These are phyloP conservation scores for Apodemia hepburni DNA, from an alignment of 2,888 invertebrate genomes.

Conservation along the genomic window DNA sequence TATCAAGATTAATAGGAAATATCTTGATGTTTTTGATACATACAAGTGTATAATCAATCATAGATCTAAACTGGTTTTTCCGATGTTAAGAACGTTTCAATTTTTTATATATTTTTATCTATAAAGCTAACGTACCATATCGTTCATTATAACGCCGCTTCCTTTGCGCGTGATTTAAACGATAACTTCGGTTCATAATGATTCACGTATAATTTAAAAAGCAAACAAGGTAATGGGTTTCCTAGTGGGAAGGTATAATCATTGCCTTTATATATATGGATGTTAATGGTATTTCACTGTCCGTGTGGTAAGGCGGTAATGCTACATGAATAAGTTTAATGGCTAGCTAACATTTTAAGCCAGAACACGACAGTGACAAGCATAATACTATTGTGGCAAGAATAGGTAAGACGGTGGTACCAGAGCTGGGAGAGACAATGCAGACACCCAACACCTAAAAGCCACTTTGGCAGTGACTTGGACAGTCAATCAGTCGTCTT, in stretches of 20 bases:
- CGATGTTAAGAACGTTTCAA: neutral
- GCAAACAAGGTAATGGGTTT: neutral
- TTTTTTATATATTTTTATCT: neutral
- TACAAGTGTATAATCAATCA: constrained; percentile 6
- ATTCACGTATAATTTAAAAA: neutral
- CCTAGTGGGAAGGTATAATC: neutral
- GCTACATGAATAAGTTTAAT: too few species aligned
- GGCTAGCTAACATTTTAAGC: too few species aligned
- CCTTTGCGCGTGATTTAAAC: too few species aligned
- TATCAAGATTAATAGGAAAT: constrained; percentile 9
- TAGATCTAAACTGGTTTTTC: constrained; percentile 9
- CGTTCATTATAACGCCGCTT: neutral
- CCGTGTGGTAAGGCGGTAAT: too few species aligned
- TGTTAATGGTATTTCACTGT: neutral
- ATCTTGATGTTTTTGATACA: neutral
- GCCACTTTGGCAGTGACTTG: too few species aligned
- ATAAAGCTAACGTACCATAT: neutral
- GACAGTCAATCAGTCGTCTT: too few species aligned
- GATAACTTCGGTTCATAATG: too few species aligned
- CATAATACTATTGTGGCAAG: too few species aligned
- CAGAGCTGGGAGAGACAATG: too few species aligned
- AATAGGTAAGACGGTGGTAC: too few species aligned
- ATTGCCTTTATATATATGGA: neutral
- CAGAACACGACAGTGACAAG: too few species aligned
- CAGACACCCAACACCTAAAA: too few species aligned